Conservation (phyloP, 1,140 invertebrate species). For the Ditylenchus dipsaci region DNA sequence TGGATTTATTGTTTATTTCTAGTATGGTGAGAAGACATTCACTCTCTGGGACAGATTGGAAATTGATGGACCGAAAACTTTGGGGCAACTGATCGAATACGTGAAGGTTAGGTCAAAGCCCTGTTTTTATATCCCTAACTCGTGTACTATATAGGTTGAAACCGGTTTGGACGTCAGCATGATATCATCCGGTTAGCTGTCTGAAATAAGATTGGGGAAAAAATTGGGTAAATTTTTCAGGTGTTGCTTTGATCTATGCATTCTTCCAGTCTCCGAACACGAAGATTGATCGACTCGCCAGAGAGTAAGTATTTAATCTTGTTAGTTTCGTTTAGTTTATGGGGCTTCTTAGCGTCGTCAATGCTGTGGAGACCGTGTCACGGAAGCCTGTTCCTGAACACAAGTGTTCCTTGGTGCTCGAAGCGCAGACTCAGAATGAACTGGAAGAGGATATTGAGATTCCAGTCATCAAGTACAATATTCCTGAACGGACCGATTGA, state of each 20-base stretch:
- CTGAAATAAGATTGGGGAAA: too few relatives aligned
- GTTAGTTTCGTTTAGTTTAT: constrained; percentile 4
- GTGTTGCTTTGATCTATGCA: constrained; percentile 94
- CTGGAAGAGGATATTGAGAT: constrained; percentile 94
- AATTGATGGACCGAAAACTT: constrained; percentile 83
- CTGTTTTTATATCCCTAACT: too few relatives aligned
- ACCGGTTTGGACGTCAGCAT: constrained; percentile 86
- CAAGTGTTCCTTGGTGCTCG: constrained; percentile 88
- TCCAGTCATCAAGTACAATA: constrained; percentile 83
- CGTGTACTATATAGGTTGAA: constrained; percentile 21
- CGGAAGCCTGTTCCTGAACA: constrained; percentile 86
- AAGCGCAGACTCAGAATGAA: constrained; percentile 76
- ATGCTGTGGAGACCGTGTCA: constrained; percentile 86
- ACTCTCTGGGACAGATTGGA: constrained; percentile 98
- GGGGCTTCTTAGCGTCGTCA: constrained; percentile 69
- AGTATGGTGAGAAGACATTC: constrained; percentile 88
- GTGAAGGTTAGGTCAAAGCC: constrained; percentile 68
- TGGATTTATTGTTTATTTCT: constrained; percentile 60
- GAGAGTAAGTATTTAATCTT: constrained; percentile 63
- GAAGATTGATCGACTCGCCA: constrained; percentile 75
- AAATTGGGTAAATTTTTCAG: too few relatives aligned
- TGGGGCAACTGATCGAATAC: constrained; percentile 86
- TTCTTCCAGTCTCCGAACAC: constrained; percentile 94
- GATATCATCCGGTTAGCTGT: constrained; percentile 74
- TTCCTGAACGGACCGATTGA: neutral